A percentile compares a stretch with the other conserved stretches of the same genome.
phyloP scores from a whole-genome alignment of 53 echinoderm and acorn worm species.

The Holothuria scabra region DNA sequence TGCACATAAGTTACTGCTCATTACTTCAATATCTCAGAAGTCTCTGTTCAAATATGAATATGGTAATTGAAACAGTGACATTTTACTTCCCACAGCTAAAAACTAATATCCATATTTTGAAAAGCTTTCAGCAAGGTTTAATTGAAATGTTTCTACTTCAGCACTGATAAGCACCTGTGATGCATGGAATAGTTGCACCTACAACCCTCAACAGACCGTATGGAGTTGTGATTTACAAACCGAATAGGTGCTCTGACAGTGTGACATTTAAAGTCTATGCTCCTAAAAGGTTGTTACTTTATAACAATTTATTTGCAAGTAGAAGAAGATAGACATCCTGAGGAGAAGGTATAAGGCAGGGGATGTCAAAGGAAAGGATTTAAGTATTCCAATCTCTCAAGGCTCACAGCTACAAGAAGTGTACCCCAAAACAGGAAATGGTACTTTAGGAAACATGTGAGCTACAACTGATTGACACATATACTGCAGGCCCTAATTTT shows the following conservation, averaged over 20 bases:
- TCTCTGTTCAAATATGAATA: no score
- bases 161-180: background rate
- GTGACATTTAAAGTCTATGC: constrained; percentile 37
- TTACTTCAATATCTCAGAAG: no score
- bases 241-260: constrained; percentile 4
- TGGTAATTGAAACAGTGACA: no score
- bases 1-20: no score
- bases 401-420: no score
- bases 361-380: no score
- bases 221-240: constrained; percentile 39
- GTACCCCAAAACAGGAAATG: no score
- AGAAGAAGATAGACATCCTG: background rate
- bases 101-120: background rate
- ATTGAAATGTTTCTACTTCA: background rate
- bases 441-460: no score
- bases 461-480: no score
- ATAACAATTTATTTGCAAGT: constrained; percentile 40
- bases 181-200: background rate
- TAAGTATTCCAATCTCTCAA: no score
- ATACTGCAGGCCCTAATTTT: no score
- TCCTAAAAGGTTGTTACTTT: constrained; percentile 45
- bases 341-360: background rate
- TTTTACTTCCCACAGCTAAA: no score
- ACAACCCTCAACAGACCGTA: constrained; percentile 1
- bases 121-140: background rate